Base-by-base conservation (phyloP, 2,113 vertebrate genomes). In the Telmatochromis sp. region DNA sequence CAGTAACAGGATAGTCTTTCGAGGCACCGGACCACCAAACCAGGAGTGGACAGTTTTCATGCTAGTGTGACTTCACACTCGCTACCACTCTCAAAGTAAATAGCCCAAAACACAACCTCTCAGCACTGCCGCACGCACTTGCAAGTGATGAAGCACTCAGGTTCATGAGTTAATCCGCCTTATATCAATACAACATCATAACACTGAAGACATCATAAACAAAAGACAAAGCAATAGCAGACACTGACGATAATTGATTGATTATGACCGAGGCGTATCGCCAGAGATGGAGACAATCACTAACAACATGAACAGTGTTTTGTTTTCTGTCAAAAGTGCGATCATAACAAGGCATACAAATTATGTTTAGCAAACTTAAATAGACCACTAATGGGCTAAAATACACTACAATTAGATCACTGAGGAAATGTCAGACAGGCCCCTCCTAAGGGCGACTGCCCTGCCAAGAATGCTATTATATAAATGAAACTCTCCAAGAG, bases 381-480 rank as follows among this genome's bases (percentile, higher is more conserved):
- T 80, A 84, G 65, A 88, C 83, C 79, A 87, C 79, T 88, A 84
- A 92, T 84, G 58, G 78, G 85, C 26, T 83, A 68, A 89, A 90
- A 88, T 54, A 86, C 54, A 82, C 47, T 81, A 87, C 82, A 90
- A 89, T 93, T 89, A 88, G 79, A 93, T 94, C 85, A 91, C 8
- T 83, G 84, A 89, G 73, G 89, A 84, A 89, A 88, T 58, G 60
- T 88, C 89, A 87, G 42, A 87, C 51, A 54, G 68, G 53, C 68
- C 71, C 71, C 60, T 86, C 65, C 50, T 65, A 91, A 42, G 35
- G 33, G 26, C 13, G 7, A 84, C 73, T 12, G 57, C 84, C 12
- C 81, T 94, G 92, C 93, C 93, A 94, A 92, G 86, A 95, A 93
- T 90, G 86, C 93, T 84, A 78, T 94, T 92, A 92, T 26, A 80